Evolutionary conservation across 1,140 invertebrate genomes (phyloP).

Genomic region (Mamestra configurata): DNA sequence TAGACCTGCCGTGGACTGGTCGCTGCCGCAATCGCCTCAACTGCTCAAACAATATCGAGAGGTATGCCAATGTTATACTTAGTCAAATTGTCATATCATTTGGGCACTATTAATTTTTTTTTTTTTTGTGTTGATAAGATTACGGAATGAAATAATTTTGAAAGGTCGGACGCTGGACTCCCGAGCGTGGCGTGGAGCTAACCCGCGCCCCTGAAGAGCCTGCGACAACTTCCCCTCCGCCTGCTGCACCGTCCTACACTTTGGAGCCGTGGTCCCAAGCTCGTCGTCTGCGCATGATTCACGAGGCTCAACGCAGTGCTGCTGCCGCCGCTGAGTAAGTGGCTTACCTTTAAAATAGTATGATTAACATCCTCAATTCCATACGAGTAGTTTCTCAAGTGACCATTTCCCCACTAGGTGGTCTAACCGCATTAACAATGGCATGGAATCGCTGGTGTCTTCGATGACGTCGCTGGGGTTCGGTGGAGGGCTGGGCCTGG

Average conservation of each 20-base stretch:
- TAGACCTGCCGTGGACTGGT: slow-evolving; percentile 81
- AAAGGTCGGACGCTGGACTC: slow-evolving; percentile 78
- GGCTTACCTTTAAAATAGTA: not conserved
- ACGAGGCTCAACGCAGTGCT: slow-evolving; percentile 74
- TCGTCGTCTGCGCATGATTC: slow-evolving; percentile 82
- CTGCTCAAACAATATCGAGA: slow-evolving; percentile 82
- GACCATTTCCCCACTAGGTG: slow-evolving; percentile 45
- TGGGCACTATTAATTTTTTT: too few species aligned
- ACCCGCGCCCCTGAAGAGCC: slow-evolving; percentile 65
- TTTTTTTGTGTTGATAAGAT: not conserved
- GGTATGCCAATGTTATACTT: slow-evolving; percentile 55
- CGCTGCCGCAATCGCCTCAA: slow-evolving; percentile 80
- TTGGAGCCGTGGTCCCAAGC: slow-evolving; percentile 81
- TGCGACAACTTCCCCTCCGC: slow-evolving; percentile 53
- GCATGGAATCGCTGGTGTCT: slow-evolving; percentile 66
- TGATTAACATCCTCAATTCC: not conserved
- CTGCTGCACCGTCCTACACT: slow-evolving; percentile 70
- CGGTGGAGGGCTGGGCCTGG: slow-evolving; percentile 54
- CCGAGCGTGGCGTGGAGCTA: slow-evolving; percentile 80
- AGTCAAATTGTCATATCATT: too few species aligned
- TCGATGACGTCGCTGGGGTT: slow-evolving; percentile 66
- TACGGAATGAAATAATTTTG: not conserved
- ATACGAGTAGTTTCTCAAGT: too few species aligned
- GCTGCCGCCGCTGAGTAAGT: slow-evolving; percentile 66
- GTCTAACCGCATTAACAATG: slow-evolving; percentile 55